Conservation (phyloP, 2,113 vertebrate species). For the Peromyscus californicus region DNA sequence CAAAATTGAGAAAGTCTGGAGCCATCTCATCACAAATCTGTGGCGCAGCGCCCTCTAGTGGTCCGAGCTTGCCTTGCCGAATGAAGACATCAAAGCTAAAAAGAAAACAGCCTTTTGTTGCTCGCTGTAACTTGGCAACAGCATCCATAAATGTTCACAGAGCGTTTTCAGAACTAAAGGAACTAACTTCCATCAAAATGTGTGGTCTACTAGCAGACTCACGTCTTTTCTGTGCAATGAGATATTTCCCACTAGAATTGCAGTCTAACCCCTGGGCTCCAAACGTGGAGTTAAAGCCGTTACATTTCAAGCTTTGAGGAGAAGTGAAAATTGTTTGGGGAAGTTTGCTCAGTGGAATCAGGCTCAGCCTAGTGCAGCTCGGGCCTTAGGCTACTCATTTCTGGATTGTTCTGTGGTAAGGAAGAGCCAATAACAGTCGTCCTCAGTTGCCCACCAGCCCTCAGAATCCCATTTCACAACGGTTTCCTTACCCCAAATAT, state of each 20-base stretch:
- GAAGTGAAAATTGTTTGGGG: neutral
- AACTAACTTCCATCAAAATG: neutral
- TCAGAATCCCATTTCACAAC: neutral
- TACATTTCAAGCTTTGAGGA: neutral
- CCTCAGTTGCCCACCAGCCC: too few relatives aligned
- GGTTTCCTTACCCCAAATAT: neutral
- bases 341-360: neutral
- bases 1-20: rapidly evolving
- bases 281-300: neutral
- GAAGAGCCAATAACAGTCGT: neutral
- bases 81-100: neutral
- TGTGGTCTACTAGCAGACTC: neutral
- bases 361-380: neutral
- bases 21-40: neutral
- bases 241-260: conserved; percentile 1
- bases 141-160: neutral
- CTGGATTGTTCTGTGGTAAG: neutral
- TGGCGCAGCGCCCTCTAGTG: conserved; percentile 84
- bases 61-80: rapidly evolving
- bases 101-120: neutral
- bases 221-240: conserved; percentile 1
- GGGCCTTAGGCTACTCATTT: neutral
- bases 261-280: neutral
- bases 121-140: neutral
- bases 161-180: neutral